Conservation (phyloP, 2,113 vertebrate genomes). For the Ondatra zibethicus region DNA sequence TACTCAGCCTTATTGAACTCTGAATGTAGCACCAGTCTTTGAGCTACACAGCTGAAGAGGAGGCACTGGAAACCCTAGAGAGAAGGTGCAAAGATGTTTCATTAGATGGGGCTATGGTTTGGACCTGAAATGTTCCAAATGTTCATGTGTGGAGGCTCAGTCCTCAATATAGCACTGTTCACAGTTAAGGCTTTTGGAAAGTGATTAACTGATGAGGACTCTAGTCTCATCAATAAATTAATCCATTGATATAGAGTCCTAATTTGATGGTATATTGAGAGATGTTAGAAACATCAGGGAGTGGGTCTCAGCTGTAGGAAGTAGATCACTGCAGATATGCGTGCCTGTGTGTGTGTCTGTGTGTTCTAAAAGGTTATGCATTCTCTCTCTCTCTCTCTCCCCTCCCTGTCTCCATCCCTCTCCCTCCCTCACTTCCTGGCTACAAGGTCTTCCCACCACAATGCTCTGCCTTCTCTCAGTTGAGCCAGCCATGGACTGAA, state of each 20-base stretch:
- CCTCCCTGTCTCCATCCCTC: too few relatives aligned
- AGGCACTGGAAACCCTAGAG: not conserved
- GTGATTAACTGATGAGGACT: not conserved
- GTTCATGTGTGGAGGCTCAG: not conserved
- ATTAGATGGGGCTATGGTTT: not conserved
- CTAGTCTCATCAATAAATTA: not conserved
- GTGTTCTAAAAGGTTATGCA: not conserved
- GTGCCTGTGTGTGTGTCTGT: too few relatives aligned
- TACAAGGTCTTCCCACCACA: too few relatives aligned
- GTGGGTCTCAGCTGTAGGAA: not conserved
- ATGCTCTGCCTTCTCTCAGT: not conserved
- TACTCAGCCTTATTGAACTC: not conserved
- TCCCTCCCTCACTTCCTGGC: not conserved
- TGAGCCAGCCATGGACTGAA: not conserved
- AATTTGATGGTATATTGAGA: not conserved
- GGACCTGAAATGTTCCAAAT: not conserved
- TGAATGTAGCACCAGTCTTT: not conserved
- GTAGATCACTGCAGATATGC: not conserved
- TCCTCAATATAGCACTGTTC: not conserved
- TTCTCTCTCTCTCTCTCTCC: not conserved
- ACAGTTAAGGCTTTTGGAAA: not conserved
- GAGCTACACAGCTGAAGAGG: not conserved
- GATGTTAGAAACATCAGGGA: not conserved
- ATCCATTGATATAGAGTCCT: not conserved
- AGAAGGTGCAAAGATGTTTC: not conserved